These are phyloP conservation scores for Sitta carolinensis DNA, from an alignment of 2,797 vertebrate genomes.

Conservation along the genomic window DNA sequence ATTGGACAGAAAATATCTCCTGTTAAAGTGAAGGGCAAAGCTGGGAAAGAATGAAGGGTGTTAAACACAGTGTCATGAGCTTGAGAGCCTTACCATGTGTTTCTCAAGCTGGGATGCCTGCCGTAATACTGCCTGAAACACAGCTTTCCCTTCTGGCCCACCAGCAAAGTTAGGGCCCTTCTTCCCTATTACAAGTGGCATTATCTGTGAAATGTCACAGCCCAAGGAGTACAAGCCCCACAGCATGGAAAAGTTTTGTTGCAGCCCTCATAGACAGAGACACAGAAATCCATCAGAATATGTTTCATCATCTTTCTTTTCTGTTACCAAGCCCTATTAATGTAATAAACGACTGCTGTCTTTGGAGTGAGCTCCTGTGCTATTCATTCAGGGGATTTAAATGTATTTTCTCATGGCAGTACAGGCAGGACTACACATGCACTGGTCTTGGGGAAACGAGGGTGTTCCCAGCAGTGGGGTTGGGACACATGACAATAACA, in stretches of 20 bases:
- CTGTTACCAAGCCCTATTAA: slow-evolving; percentile 27
- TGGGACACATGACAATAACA: background rate
- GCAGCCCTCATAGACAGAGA: background rate
- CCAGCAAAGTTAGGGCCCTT: background rate
- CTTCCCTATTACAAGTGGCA: background rate
- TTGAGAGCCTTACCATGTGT: background rate
- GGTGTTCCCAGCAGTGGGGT: background rate
- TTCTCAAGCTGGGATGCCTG: slow-evolving; percentile 7
- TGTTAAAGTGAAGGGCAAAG: slow-evolving; percentile 52
- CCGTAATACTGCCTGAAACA: slow-evolving; percentile 30
- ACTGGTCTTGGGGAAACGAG: background rate
- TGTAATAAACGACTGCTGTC: background rate
- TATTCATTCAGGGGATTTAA: slow-evolving; percentile 7
- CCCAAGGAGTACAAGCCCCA: slow-evolving; percentile 25
- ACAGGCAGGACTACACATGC: background rate
- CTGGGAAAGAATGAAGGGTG: slow-evolving; percentile 18
- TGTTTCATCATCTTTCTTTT: background rate
- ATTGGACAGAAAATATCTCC: slow-evolving; percentile 17
- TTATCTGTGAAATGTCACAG: slow-evolving; percentile 16
- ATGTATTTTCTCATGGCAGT: slow-evolving; percentile 25
- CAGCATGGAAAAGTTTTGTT: background rate
- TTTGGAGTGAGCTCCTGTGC: slow-evolving; percentile 49
- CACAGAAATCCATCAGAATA: slow-evolving; percentile 51
- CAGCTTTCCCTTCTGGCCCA: background rate
- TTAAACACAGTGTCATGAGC: slow-evolving; percentile 50